These are phyloP conservation scores for Glyphotaelius pellucidus DNA, from an alignment of 2,888 invertebrate genomes.

Conservation along the genomic window DNA sequence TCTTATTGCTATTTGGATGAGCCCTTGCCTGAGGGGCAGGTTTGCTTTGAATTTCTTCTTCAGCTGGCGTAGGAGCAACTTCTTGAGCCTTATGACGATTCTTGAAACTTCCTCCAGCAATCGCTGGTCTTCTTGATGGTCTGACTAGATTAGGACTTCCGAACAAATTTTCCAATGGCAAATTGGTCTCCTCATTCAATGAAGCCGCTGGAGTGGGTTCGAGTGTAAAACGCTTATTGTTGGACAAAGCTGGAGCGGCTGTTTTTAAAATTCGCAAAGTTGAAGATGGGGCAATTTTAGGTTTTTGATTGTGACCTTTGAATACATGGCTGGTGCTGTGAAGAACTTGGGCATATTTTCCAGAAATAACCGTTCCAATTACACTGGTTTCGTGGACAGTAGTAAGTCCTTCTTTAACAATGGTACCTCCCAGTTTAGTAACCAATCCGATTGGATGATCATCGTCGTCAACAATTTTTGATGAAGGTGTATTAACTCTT, in stretches of 20 bases:
- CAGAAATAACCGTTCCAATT: conserved; percentile 91
- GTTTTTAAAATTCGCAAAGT: conserved; percentile 86
- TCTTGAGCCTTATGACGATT: conserved; percentile 76
- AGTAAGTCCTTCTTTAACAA: conserved; percentile 88
- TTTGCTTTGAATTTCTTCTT: conserved; percentile 65
- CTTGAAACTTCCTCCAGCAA: conserved; percentile 76
- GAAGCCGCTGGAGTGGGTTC: conserved; percentile 81
- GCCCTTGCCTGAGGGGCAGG: conserved; percentile 55
- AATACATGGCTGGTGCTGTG: conserved; percentile 88
- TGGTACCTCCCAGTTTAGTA: conserved; percentile 89
- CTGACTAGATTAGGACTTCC: conserved; percentile 74
- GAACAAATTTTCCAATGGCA: conserved; percentile 77
- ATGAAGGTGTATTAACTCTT: conserved; percentile 72
- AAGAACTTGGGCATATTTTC: conserved; percentile 92
- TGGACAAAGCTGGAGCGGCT: conserved; percentile 80
- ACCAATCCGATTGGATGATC: conserved; percentile 88
- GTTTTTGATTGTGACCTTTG: conserved; percentile 75
- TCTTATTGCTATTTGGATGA: conserved; percentile 69
- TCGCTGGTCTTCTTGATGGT: conserved; percentile 76
- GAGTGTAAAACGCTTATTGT: conserved; percentile 78
- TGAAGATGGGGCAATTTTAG: conserved; percentile 82
- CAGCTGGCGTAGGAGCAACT: conserved; percentile 73
- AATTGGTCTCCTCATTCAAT: conserved; percentile 78
- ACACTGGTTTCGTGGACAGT: conserved; percentile 93
- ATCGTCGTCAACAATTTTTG: conserved; percentile 75